Evolutionary conservation across 2,888 invertebrate genomes (phyloP), one percentile per base, ranked within the genome.

Genomic region (Camponotus fellah): DNA sequence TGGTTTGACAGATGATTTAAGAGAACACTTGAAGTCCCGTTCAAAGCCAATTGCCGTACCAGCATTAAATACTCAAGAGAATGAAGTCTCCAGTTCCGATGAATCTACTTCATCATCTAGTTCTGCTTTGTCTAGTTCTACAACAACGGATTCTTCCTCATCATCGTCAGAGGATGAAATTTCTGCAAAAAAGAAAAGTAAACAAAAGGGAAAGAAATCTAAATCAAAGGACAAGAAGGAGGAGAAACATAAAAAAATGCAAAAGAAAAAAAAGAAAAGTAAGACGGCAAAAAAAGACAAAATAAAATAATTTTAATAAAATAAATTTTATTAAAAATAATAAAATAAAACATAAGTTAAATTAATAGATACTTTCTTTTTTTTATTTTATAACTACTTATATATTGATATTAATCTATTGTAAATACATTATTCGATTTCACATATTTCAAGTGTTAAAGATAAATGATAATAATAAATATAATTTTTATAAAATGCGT

Each of bases 1-100:
- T 82, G 99, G 99, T 0, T 95, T 99, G 1, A 99, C 99, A 96
- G 99, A 99, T 95, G 99, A 98, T 92, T 95, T 99, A 62, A 95
- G 99, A 83, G 98, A 98, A 92, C 98, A 98, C 95, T 95, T 99
- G 87, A 98, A 98, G 93, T 96, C 96, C 89, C 96, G 97, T 94
- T 97, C 98, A 0, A 97, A 97, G 86, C 92, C 90, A 66, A 6
- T 85, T 72, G 43, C 89, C 60, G 43, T 86, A 56, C 88, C 88
- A 10, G 32, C 49, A 12, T 14, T 86, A 40, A 86, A 79, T 32
- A 56, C 71, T 21, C 80, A 84, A 37, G 32, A 34, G 8, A 76
- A 83, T 37, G 84, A 34, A 9, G 34, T n/a, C 40, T 84, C 65
- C 3, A 79, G 83, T 10, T 83, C 83, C 14, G 60, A 60, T 12